Conservation (phyloP, 2,888 invertebrate genomes). For the Eupithecia dodoneata region DNA sequence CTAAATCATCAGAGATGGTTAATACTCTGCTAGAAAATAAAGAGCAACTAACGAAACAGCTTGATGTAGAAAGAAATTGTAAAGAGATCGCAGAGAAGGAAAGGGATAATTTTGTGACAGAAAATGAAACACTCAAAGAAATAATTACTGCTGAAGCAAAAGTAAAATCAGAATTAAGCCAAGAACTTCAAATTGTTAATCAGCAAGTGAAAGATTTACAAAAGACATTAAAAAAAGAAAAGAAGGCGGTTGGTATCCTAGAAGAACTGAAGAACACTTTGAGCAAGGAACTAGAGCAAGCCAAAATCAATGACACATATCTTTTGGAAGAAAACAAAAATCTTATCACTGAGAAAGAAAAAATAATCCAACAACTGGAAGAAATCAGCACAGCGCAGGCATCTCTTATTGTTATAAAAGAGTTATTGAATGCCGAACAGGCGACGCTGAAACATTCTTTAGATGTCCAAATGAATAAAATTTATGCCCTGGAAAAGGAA, state of each 20-base stretch:
- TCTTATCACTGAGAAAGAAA: constrained; percentile 17
- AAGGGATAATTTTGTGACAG: constrained; percentile 45
- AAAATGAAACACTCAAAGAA: constrained; percentile 46
- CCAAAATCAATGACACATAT: constrained; percentile 23
- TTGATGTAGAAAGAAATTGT: constrained; percentile 55
- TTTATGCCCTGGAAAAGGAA: constrained; percentile 14
- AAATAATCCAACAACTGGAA: constrained; percentile 15
- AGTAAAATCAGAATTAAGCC: constrained; percentile 23
- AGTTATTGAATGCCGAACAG: constrained; percentile 28
- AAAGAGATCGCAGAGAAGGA: constrained; percentile 56
- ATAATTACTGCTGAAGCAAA: constrained; percentile 31
- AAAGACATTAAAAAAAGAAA: constrained; percentile 18
- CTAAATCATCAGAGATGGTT: constrained; percentile 42
- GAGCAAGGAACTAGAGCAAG: constrained; percentile 22
- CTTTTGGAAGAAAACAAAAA: constrained; percentile 27
- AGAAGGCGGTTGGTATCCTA: constrained; percentile 1
- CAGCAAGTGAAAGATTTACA: constrained; percentile 23
- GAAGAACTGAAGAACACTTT: constrained; percentile 25
- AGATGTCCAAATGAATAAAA: constrained; percentile 18
- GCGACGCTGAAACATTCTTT: constrained; percentile 23
- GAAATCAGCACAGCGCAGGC: constrained; percentile 18
- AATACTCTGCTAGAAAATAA: constrained; percentile 48
- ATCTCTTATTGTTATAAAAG: constrained; percentile 17
- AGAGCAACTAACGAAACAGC: constrained; percentile 56
- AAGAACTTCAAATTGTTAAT: constrained; percentile 31